phyloP scores from a whole-genome alignment of 2,888 invertebrate genomes.

The Busseola fusca region DNA sequence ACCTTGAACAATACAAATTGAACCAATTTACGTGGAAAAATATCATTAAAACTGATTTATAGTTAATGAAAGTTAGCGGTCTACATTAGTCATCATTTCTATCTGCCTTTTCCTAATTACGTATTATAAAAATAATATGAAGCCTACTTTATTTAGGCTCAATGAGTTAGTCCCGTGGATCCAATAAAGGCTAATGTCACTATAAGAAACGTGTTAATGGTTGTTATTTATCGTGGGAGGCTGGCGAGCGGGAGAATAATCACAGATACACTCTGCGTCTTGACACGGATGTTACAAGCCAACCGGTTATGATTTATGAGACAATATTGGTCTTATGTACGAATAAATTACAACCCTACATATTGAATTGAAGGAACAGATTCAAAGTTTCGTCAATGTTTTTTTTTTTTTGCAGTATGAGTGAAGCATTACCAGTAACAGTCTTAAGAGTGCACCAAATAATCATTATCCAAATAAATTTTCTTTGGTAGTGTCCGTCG shows the following conservation, averaged over 20 bases:
- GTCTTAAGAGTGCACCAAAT: too few species aligned
- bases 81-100: constrained; percentile 47
- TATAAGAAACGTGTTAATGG: constrained; percentile 83
- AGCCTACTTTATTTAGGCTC: constrained; percentile 69
- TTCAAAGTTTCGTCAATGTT: neutral
- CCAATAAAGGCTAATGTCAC: constrained; percentile 81
- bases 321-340: neutral
- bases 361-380: neutral
- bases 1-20: constrained; percentile 45
- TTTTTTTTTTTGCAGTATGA: neutral
- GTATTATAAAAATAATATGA: constrained; percentile 70
- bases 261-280: constrained; percentile 58
- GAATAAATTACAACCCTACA: constrained; percentile 1
- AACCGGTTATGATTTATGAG: constrained; percentile 31
- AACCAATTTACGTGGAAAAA: constrained; percentile 39
- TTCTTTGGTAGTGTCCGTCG: too few species aligned
- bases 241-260: constrained; percentile 70
- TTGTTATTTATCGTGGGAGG: constrained; percentile 76
- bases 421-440: too few species aligned
- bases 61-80: constrained; percentile 31
- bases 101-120: constrained; percentile 54
- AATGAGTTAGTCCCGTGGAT: constrained; percentile 75
- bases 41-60: constrained; percentile 40
- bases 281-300: constrained; percentile 40
- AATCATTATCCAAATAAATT: too few species aligned